Percentiles rank a stretch among this genome's conserved stretches.
These are phyloP conservation scores for Antidorcas marsupialis DNA, from an alignment of 2,113 vertebrate species.

Conservation along the genomic window DNA sequence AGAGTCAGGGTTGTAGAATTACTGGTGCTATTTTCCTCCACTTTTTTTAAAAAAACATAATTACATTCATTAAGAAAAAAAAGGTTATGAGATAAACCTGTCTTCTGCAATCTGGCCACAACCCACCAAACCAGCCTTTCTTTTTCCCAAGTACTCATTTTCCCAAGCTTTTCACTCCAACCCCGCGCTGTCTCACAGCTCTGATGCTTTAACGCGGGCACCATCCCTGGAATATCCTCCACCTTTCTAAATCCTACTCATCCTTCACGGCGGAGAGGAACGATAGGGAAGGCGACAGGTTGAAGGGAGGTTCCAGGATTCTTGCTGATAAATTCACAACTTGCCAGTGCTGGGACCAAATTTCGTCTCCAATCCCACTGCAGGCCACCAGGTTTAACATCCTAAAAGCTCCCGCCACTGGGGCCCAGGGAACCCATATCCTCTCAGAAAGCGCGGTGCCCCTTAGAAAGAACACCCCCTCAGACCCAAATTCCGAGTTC, in stretches of 20 bases:
- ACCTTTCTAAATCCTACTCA: not conserved
- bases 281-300: not conserved
- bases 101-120: conserved; percentile 6
- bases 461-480: not conserved
- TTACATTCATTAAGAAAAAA: not conserved
- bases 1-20: not conserved
- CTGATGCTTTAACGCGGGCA: not conserved
- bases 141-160: not conserved
- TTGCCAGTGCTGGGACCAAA: not conserved
- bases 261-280: not conserved
- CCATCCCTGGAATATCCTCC: not conserved
- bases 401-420: not conserved
- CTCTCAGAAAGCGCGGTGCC: not conserved
- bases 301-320: not conserved
- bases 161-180: not conserved
- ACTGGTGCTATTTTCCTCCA: not conserved
- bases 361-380: not conserved
- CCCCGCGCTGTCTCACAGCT: not conserved
- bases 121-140: not conserved
- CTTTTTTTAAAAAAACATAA: not conserved
- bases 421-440: not conserved
- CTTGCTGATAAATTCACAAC: not conserved
- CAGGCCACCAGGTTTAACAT: not conserved
- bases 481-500: not conserved
- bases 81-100: not conserved